A percentile compares a stretch with the other conserved stretches of the same genome.
Conservation (phyloP, 2,797 vertebrate genomes). For the Lophotriccus pileatus region DNA sequence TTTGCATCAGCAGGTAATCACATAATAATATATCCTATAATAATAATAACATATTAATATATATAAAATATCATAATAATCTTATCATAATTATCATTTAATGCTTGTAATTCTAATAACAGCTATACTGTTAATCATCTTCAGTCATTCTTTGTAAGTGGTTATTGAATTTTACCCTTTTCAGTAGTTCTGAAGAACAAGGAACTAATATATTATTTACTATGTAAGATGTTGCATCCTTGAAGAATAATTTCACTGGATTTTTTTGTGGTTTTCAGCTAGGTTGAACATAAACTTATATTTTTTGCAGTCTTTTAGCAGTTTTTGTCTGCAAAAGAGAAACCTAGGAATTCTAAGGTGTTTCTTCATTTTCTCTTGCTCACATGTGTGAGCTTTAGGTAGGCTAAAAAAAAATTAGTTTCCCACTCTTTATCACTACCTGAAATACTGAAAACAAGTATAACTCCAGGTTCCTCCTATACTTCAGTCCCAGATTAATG, state of each 20-base stretch:
- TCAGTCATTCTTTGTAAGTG: background rate
- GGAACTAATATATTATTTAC: background rate
- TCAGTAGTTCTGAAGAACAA: fast-evolving
- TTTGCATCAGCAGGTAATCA: background rate
- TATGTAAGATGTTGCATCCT: background rate
- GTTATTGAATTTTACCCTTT: background rate
- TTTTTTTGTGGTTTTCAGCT: background rate
- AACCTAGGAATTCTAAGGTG: background rate
- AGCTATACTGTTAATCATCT: background rate
- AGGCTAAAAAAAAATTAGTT: background rate
- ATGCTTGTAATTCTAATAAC: background rate
- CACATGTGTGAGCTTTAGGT: background rate
- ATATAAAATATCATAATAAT: background rate
- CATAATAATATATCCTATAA: background rate
- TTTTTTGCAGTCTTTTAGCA: background rate
- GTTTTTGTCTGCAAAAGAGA: background rate
- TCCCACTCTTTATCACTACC: background rate
- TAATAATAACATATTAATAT: background rate
- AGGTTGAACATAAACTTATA: background rate
- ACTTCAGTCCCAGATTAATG: background rate
- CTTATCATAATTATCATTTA: background rate
- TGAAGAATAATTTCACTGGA: background rate
- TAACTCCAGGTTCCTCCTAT: background rate
- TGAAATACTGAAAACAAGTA: background rate
- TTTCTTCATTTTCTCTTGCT: background rate